Evolutionary conservation across 2,113 vertebrate genomes (phyloP).

Genomic region (Nothobranchius furzeri): DNA sequence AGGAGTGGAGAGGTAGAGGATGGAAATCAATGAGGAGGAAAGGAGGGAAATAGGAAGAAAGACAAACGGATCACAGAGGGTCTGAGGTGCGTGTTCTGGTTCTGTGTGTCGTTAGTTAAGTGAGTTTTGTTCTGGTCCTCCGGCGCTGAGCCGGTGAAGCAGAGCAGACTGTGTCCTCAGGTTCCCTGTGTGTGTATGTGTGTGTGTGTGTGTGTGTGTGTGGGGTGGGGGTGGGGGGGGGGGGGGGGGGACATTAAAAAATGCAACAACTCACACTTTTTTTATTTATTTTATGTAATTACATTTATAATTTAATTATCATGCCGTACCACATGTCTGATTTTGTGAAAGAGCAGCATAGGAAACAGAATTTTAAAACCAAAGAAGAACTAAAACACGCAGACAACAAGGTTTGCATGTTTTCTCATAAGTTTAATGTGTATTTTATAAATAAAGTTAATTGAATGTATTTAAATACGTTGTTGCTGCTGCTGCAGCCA

Average conservation of each 20-base stretch:
- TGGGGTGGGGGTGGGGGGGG: too few species aligned
- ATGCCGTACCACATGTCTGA: too few species aligned
- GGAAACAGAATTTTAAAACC: too few species aligned
- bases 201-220: background rate
- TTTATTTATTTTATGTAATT: too few species aligned
- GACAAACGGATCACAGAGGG: conserved; percentile 8
- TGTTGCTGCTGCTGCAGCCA: conserved; percentile 3
- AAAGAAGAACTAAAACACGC: too few species aligned
- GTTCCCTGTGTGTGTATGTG: conserved; percentile 2
- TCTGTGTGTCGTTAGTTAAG: conserved; percentile 26
- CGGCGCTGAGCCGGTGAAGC: conserved; percentile 15
- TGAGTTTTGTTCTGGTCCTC: conserved; percentile 15
- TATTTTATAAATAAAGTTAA: too few species aligned
- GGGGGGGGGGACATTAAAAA: too few species aligned
- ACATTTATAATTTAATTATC: too few species aligned
- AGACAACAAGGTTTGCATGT: too few species aligned
- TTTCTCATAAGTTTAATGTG: too few species aligned
- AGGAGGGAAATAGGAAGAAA: background rate
- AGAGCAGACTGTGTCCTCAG: conserved; percentile 30
- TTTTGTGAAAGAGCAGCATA: too few species aligned
- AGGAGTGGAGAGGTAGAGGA: conserved; percentile 6
- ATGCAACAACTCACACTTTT: too few species aligned
- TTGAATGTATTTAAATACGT: background rate
- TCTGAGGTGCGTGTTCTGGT: conserved; percentile 36
- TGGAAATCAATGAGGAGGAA: background rate